Evolutionary conservation across 1,140 invertebrate genomes (phyloP).

Genomic region (Danaus plexippus): DNA sequence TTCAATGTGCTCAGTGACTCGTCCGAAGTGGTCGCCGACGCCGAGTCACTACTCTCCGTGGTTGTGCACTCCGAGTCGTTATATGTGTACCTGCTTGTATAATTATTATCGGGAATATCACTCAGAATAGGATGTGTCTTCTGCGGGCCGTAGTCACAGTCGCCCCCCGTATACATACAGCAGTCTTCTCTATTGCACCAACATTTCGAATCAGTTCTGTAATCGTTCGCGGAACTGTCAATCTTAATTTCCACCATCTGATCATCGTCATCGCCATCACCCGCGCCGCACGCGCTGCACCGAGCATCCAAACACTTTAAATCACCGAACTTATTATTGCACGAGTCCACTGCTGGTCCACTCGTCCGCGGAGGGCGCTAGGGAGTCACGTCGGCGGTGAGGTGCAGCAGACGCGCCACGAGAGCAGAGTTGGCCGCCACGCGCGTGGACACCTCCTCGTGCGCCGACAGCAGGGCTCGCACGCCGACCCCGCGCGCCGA

Average conservation of each 20-base stretch:
- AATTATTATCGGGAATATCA: too few relatives aligned
- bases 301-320: conserved; percentile 1
- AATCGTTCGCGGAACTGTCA: too few relatives aligned
- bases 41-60: not conserved
- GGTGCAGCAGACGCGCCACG: conserved; percentile 31
- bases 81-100: too few relatives aligned
- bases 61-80: too few relatives aligned
- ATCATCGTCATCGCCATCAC: not conserved
- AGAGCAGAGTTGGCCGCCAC: conserved; percentile 38
- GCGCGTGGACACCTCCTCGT: conserved; percentile 35
- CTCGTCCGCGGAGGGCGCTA: conserved; percentile 26
- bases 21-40: conserved; percentile 12
- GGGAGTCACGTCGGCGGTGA: conserved; percentile 29
- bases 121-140: not conserved
- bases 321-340: not conserved
- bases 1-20: conserved; percentile 24
- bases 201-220: not conserved
- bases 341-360: not conserved
- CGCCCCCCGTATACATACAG: conserved; percentile 3
- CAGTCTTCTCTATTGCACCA: conserved; percentile 14
- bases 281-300: not conserved
- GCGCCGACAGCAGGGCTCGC: conserved; percentile 42
- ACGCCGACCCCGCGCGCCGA: conserved; percentile 32
- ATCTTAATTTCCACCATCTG: not conserved
- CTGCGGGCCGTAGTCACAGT: conserved; percentile 1